These are phyloP conservation scores for Syncerus caffer DNA, from an alignment of 2,797 vertebrate species.

Conservation along the genomic window DNA sequence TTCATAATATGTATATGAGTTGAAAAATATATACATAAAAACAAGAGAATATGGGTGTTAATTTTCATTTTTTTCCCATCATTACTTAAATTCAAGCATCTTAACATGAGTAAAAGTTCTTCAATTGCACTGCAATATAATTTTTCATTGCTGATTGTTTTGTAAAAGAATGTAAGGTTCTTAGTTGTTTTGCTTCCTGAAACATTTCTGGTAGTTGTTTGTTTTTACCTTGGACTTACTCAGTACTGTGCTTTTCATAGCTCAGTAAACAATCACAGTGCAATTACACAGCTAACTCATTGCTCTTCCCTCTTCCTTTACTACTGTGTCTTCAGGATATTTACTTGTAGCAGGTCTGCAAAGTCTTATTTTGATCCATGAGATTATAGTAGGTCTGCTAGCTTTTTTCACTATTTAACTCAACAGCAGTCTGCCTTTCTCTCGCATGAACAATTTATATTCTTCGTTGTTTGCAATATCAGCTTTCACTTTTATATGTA, in stretches of 20 bases:
- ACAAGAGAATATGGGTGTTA: not conserved
- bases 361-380: not conserved
- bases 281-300: not conserved
- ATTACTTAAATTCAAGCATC: not conserved
- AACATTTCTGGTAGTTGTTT: slow-evolving; percentile 22
- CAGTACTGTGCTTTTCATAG: not conserved
- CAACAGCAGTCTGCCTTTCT: not conserved
- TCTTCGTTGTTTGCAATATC: not conserved
- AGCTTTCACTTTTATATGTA: not conserved
- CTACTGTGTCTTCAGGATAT: not conserved
- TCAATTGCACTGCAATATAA: not conserved
- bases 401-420: not conserved
- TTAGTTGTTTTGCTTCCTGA: not conserved
- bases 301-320: not conserved
- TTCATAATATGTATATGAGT: not conserved
- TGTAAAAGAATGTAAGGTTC: not conserved
- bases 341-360: not conserved
- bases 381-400: not conserved
- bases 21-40: not conserved
- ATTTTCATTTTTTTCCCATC: not conserved
- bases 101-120: not conserved
- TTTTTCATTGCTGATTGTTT: not conserved
- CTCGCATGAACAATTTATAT: not conserved
- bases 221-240: not conserved
- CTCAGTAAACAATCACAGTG: not conserved